Percentiles rank a stretch among this genome's conserved stretches.
Conservation (phyloP, 1,140 invertebrate species). For the Goniozus legneri region DNA sequence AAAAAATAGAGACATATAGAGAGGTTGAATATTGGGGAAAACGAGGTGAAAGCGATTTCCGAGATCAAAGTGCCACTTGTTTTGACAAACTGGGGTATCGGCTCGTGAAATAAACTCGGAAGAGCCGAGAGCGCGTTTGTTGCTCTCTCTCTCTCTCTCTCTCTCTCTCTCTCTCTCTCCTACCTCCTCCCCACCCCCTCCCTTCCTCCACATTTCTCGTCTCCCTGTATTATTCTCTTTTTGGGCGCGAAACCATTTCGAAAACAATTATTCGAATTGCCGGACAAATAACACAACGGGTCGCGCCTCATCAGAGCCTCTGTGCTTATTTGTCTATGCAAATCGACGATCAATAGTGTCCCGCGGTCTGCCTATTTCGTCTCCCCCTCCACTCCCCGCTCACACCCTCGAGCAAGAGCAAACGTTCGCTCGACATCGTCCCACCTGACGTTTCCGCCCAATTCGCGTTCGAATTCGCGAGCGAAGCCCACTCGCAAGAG, state of each 20-base stretch:
- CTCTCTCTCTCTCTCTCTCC: no score
- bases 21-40: no score
- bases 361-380: no score
- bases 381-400: not conserved
- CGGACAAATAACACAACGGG: constrained; percentile 21
- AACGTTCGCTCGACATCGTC: not conserved
- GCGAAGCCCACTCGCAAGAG: constrained; percentile 5
- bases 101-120: constrained; percentile 10
- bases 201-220: no score
- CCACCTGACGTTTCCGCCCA: not conserved
- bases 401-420: no score
- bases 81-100: no score
- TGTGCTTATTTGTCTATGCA: constrained; percentile 38
- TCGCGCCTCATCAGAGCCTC: constrained; percentile 20
- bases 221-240: no score
- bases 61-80: no score
- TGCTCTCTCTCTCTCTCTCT: constrained; percentile 5
- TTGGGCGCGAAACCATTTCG: constrained; percentile 9
- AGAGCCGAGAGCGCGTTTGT: no score
- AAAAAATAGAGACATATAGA: no score
- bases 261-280: constrained; percentile 35
- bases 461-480: constrained; percentile 3
- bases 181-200: no score
- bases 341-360: constrained; percentile 33
- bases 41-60: no score